phyloP scores from a whole-genome alignment of 2,888 invertebrate species.

The Digitonthophagus gazella region DNA sequence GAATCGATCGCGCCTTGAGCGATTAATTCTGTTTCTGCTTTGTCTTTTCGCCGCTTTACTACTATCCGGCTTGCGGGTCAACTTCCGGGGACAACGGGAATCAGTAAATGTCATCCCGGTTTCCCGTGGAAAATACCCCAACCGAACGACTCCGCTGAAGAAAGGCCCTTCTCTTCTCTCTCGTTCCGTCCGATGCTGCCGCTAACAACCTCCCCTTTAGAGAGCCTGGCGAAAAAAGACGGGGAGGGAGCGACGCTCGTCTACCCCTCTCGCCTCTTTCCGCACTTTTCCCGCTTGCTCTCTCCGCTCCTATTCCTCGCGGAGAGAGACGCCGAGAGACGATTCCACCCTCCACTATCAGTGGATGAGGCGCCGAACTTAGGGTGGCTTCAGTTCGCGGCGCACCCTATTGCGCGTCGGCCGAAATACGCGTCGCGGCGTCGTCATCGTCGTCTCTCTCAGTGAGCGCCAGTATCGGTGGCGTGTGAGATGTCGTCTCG shows the following conservation, averaged over 20 bases:
- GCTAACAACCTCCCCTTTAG: neutral
- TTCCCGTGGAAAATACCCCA: neutral
- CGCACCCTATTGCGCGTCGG: constrained; percentile 6
- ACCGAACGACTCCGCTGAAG: neutral
- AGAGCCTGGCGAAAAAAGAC: neutral
- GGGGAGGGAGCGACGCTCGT: neutral
- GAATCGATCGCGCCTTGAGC: neutral
- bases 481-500: constrained; percentile 23
- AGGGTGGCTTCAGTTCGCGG: constrained; percentile 1
- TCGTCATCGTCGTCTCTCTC: constrained; percentile 17
- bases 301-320: neutral
- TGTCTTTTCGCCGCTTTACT: neutral
- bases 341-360: constrained; percentile 5
- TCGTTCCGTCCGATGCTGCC: neutral
- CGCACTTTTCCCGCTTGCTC: neutral
- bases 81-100: neutral
- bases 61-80: neutral
- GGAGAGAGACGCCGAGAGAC: constrained; percentile 4
- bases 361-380: neutral
- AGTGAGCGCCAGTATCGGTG: constrained; percentile 27
- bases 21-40: neutral
- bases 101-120: neutral
- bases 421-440: neutral
- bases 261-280: constrained; percentile 6
- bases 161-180: neutral